A percentile compares a stretch with the other conserved stretches of the same genome.
Conservation (phyloP, 2,888 invertebrate genomes). For the Philereme vetulata region DNA sequence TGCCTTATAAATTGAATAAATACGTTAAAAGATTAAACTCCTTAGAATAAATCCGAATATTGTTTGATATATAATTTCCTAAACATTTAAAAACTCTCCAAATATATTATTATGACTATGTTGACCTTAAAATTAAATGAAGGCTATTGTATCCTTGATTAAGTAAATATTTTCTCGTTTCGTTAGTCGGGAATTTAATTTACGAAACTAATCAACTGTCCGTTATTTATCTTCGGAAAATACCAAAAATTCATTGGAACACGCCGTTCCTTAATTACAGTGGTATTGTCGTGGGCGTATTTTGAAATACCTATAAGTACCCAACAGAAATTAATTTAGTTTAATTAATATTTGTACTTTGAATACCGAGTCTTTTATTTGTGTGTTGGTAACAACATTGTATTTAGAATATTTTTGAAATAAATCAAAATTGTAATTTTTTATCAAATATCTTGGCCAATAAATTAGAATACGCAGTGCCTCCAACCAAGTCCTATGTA, state of each 20-base stretch:
- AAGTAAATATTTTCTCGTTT: conserved; percentile 34
- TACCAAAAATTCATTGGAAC: conserved; percentile 36
- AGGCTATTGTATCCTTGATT: conserved; percentile 15
- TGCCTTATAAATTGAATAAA: conserved; percentile 7
- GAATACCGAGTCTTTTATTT: conserved; percentile 4
- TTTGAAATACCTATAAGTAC: conserved; percentile 23
- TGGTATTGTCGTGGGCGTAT: conserved; percentile 29
- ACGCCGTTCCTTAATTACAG: conserved; percentile 35
- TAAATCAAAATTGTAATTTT: not conserved
- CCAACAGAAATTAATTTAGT: conserved; percentile 21
- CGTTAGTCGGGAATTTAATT: conserved; percentile 45
- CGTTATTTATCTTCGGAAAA: conserved; percentile 40
- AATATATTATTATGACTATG: not conserved
- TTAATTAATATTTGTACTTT: conserved; percentile 16
- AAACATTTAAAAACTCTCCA: not conserved
- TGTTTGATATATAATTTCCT: not conserved
- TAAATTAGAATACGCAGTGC: not conserved
- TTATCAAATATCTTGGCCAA: not conserved
- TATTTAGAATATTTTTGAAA: not conserved
- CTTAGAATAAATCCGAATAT: not conserved
- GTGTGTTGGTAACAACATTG: conserved; percentile 7
- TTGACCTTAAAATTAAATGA: not conserved
- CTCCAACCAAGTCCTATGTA: not conserved
- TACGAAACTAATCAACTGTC: conserved; percentile 47
- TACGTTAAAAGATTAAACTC: conserved; percentile 2